phyloP scores from a whole-genome alignment of 1,140 invertebrate species.

The Drosophila equinoxialis region DNA sequence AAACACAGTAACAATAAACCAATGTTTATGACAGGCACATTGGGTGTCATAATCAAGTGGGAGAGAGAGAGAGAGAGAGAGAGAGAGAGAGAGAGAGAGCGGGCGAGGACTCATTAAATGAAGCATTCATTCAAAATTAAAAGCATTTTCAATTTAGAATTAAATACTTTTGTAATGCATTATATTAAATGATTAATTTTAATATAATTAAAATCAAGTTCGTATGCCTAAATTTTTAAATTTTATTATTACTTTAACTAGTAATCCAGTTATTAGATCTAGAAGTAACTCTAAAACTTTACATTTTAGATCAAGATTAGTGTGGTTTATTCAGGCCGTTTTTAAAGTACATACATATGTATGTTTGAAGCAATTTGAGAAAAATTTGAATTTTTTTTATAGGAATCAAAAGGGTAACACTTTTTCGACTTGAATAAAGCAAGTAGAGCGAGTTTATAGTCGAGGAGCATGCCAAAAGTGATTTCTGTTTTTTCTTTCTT shows the following conservation, averaged over 20 bases:
- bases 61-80: constrained; percentile 25
- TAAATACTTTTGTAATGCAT: neutral
- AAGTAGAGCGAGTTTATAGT: neutral
- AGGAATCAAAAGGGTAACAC: constrained; percentile 12
- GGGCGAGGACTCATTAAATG: constrained; percentile 54
- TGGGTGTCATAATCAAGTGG: constrained; percentile 36
- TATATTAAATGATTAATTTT: no score
- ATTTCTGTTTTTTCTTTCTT: constrained; percentile 9
- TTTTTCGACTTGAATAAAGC: constrained; percentile 4
- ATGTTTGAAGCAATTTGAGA: no score
- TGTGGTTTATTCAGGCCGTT: no score
- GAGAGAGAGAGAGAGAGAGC: constrained; percentile 10
- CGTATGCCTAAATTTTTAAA: no score
- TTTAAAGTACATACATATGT: no score
- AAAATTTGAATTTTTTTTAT: no score
- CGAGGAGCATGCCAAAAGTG: neutral
- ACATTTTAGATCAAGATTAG: no score
- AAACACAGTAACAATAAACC: constrained; percentile 40
- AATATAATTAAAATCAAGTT: no score
- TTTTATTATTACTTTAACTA: no score
- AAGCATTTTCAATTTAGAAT: neutral
- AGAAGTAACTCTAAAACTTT: no score
- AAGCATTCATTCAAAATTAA: constrained; percentile 52
- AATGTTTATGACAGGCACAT: constrained; percentile 66
- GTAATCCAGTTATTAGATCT: no score